phyloP scores from a whole-genome alignment of 2,888 invertebrate species.

The Crocallis elinguaria region DNA sequence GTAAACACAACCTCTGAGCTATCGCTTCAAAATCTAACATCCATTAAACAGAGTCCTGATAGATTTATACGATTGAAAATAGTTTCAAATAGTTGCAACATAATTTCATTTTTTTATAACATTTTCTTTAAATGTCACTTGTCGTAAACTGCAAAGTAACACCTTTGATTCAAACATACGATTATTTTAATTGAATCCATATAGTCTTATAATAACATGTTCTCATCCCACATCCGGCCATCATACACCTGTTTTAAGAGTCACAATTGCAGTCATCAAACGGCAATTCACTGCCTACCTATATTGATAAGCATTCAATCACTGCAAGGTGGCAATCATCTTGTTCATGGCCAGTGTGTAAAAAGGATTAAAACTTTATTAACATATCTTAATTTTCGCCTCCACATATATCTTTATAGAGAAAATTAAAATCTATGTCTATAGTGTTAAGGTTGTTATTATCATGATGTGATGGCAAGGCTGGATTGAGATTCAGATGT shows the following conservation, averaged over 20 bases:
- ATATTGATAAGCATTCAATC: constrained; percentile 24
- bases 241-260: constrained; percentile 18
- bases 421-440: constrained; percentile 3
- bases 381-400: constrained; percentile 31
- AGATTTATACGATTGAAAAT: too few relatives aligned
- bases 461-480: constrained; percentile 9
- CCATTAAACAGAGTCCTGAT: too few relatives aligned
- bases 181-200: constrained; percentile 7
- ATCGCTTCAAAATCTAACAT: too few relatives aligned
- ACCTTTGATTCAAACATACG: background rate
- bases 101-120: too few relatives aligned
- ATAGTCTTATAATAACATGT: constrained; percentile 17
- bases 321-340: constrained; percentile 32
- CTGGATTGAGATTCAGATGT: constrained; percentile 1
- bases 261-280: constrained; percentile 21
- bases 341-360: constrained; percentile 23
- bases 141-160: too few relatives aligned
- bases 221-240: constrained; percentile 17
- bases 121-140: too few relatives aligned
- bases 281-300: constrained; percentile 5
- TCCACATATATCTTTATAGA: background rate
- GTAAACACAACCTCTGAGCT: too few relatives aligned
- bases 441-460: constrained; percentile 2
- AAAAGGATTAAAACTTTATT: constrained; percentile 31
- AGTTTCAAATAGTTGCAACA: too few relatives aligned